These are phyloP conservation scores for Carabus problematicus DNA, from an alignment of 2,888 invertebrate species.

Conservation along the genomic window DNA sequence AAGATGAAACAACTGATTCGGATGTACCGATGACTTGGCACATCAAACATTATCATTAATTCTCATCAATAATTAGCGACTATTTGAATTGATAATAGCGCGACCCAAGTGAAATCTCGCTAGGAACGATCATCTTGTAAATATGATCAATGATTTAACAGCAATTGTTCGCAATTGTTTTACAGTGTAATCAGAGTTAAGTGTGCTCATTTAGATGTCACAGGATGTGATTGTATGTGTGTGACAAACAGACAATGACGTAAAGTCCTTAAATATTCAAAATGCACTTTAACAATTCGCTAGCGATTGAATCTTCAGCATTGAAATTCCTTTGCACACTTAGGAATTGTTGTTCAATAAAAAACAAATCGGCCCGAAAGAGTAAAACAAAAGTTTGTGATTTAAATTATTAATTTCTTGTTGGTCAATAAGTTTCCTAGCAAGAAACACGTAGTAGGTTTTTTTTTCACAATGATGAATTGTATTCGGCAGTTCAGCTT, in stretches of 20 bases:
- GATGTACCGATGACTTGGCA: neutral
- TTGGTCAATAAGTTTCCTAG: no score
- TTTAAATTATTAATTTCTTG: no score
- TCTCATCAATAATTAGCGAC: constrained; percentile 1
- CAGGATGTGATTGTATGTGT: neutral
- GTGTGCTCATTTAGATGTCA: neutral
- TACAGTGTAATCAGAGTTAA: constrained; percentile 11
- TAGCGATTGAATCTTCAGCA: no score
- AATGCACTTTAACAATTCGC: no score
- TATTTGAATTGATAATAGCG: constrained; percentile 6
- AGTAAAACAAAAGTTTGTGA: no score
- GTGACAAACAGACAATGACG: neutral
- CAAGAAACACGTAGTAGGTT: no score
- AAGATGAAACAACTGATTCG: no score
- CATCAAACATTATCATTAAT: constrained; percentile 3
- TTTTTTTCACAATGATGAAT: no score
- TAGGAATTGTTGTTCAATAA: no score
- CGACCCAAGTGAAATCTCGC: neutral
- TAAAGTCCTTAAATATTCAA: neutral
- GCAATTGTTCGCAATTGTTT: neutral
- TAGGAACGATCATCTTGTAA: neutral
- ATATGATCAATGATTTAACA: constrained; percentile 7
- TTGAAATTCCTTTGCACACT: no score
- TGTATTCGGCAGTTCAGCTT: no score
- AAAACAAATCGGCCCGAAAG: no score